A percentile compares a stretch with the other conserved stretches of the same genome.
Evolutionary conservation across 2,797 vertebrate species (phyloP).

Genomic region (Melanotaenia nigrans): DNA sequence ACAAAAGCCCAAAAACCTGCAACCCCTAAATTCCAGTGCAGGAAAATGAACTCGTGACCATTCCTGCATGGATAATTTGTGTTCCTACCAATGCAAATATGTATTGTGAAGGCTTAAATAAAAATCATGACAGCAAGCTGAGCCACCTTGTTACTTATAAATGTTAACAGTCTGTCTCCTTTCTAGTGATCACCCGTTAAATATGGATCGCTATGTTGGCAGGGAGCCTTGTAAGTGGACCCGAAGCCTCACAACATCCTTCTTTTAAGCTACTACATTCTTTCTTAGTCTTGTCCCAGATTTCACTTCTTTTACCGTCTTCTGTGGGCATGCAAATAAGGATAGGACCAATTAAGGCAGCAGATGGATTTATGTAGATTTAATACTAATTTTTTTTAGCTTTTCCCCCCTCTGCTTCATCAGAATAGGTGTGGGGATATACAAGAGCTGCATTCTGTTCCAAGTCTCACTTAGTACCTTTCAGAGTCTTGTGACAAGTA

Average conservation of each 20-base stretch:
- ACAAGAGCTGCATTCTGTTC: too few species aligned
- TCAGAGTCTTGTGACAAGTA: too few species aligned
- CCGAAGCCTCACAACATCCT: conserved; percentile 1
- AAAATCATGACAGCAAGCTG: too few species aligned
- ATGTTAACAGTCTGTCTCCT: conserved; percentile 10
- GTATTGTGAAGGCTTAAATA: too few species aligned
- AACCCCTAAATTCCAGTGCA: neutral
- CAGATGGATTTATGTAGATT: conserved; percentile 24
- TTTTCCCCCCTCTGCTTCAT: neutral
- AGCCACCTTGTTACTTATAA: conserved; percentile 3
- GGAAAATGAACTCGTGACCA: neutral
- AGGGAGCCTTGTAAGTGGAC: conserved; percentile 15
- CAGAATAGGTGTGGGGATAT: too few species aligned
- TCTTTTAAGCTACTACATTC: conserved; percentile 7
- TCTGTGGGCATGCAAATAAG: conserved; percentile 44
- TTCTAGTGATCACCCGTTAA: conserved; percentile 1
- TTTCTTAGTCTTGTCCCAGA: conserved; percentile 32
- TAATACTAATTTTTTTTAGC: conserved; percentile 1
- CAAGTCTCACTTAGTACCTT: too few species aligned
- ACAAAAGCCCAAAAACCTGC: neutral
- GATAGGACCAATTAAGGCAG: conserved; percentile 47
- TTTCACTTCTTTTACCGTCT: conserved; percentile 30
- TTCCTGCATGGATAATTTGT: too few species aligned
- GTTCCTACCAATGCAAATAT: too few species aligned
- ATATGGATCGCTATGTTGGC: neutral